These are phyloP conservation scores for Gambelia wislizenii DNA, from an alignment of 2,797 vertebrate genomes.

Conservation along the genomic window DNA sequence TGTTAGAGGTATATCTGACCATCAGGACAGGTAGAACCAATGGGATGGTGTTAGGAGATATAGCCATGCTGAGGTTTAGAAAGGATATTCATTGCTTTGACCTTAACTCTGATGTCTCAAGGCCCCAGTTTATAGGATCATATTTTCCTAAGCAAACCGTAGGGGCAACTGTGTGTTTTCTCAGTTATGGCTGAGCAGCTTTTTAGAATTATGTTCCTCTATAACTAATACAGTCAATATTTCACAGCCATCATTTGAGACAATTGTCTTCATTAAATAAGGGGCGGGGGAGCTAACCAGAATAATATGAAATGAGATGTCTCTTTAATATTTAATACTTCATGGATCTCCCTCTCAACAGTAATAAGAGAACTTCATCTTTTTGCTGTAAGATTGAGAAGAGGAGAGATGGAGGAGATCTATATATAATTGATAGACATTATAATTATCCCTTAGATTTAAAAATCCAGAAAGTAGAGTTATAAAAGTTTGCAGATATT, in stretches of 20 bases:
- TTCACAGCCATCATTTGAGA: constrained; percentile 11
- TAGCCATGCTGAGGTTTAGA: too few species aligned
- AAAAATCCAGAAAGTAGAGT: background rate
- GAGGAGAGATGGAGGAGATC: background rate
- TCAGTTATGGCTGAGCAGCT: background rate
- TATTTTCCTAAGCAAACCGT: background rate
- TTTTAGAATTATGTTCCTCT: background rate
- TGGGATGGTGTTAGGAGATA: background rate
- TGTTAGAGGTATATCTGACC: background rate
- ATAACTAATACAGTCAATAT: constrained; percentile 34
- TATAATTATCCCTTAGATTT: background rate
- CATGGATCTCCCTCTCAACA: background rate
- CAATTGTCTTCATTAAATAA: constrained; percentile 36
- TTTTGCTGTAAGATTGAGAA: background rate
- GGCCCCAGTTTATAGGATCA: background rate
- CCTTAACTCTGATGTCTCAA: background rate
- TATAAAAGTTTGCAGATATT: background rate
- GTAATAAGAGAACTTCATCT: constrained; percentile 3
- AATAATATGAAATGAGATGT: constrained; percentile 8
- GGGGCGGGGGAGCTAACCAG: background rate
- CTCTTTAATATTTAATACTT: constrained; percentile 37
- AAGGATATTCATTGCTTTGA: background rate
- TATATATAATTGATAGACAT: background rate
- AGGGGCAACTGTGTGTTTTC: background rate
- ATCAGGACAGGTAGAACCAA: background rate